Evolutionary conservation across 1,140 invertebrate species (phyloP).

Genomic region (Nasonia vitripennis): DNA sequence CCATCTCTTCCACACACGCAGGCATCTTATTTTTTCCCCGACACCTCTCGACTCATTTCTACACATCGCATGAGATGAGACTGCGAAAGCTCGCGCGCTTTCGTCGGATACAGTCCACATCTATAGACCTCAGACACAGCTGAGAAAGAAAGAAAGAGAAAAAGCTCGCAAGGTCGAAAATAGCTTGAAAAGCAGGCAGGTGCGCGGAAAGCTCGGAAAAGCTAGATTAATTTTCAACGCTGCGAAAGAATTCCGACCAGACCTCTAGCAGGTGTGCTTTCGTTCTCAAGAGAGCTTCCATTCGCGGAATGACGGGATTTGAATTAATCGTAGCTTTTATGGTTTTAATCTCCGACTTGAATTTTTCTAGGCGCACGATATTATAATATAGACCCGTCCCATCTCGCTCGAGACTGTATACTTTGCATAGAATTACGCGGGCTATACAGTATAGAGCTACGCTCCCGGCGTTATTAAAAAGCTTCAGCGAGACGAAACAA

Average conservation of each 20-base stretch:
- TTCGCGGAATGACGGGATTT: not conserved
- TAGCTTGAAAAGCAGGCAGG: not conserved
- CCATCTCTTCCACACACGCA: not conserved
- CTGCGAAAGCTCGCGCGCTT: not conserved
- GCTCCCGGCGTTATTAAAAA: not conserved
- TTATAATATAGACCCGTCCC: not conserved
- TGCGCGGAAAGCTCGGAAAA: no score
- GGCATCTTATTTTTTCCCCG: not conserved
- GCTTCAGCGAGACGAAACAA: not conserved
- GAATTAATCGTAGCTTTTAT: not conserved
- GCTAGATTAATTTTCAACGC: not conserved
- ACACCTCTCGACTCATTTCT: not conserved
- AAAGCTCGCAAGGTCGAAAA: not conserved
- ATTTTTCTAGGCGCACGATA: not conserved
- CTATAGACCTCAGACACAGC: not conserved
- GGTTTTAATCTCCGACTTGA: not conserved
- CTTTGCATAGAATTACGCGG: not conserved
- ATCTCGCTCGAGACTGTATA: not conserved
- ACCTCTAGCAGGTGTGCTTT: not conserved
- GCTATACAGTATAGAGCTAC: not conserved
- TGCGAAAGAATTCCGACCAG: not conserved
- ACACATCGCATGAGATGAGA: not conserved
- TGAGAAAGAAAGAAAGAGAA: not conserved
- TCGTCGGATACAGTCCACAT: not conserved
- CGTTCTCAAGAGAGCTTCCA: no score